Evolutionary conservation across 2,888 invertebrate species (phyloP), one percentile per base, ranked within the genome.

Genomic region (Synergus itoensis): DNA sequence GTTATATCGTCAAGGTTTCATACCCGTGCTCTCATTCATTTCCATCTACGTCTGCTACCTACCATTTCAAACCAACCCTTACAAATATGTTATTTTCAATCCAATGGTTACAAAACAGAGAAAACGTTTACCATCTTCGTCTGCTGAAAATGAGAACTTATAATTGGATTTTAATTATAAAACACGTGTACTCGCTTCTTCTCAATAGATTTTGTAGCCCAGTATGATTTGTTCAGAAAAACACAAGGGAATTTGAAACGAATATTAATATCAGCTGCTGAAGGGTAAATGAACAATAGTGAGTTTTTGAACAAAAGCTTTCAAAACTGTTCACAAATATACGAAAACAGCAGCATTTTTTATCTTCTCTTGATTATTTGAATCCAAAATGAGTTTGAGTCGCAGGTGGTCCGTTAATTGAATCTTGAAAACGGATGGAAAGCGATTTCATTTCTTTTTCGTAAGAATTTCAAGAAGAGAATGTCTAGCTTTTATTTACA

Each of bases 81-180:
- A 63, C 1, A 65, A 41, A 41, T 65, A 7, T 40, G 40, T 28
- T 28, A 28, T 36, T 36, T 36, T 36, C 5, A 65, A n/a, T 41
- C 40, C 41, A 65, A 7, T 5, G 43, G 18, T n/a, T 4, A 63
- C 9, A 5, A 63, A 64, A 41, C 41, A 16, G 12, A 41, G 36
- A n/a, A 40, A 64, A 64, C 28, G 40, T 45, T 14, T 12, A 45
- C 11, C 12, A 2, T 5, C 48, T 67, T 43, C 18, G 18, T 21
- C 21, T 43, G 45, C 9, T 43, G 45, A 18, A 67, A 45, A 67
- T 45, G 45, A 21, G 43, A 41, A 41, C 41, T 41, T 67, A 41
- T 67, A 43, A 43, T 67, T 67, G 43, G 45, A 43, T n/a, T 43
- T 67, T 18, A 67, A 67, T 67, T 67, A 67, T 67, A 67, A 67